Evolutionary conservation across 2,113 vertebrate genomes (phyloP), one percentile per base, ranked within the genome.

Genomic region (Prochilodus magdalenae): DNA sequence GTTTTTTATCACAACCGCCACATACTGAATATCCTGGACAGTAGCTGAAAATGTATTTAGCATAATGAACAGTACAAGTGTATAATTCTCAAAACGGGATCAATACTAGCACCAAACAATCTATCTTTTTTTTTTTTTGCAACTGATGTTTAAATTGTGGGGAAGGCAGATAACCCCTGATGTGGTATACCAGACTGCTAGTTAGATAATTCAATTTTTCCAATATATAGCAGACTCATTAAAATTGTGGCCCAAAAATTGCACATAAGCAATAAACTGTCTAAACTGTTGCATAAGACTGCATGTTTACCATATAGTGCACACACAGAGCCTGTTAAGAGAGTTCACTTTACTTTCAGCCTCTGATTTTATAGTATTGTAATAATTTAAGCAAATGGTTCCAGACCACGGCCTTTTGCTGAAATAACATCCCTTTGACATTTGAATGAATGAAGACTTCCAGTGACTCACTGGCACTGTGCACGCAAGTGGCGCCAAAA

Each of bases 351-450:
- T 62, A 16, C 36, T 30, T 70, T 62, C 18, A 66, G 22, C 47
- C 26, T 4, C 4, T 55, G 24, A 81, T 66, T 30, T 81, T 62
- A 65, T 73, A 66, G 47, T 26, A 16, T 67, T 53, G 27, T 33
- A 72, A 84, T 66, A 27, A 62, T 60, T 47, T 67, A 51, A 57
- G 62, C 63, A 81, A 85, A 75, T 44, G 66, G 66, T 69, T 49
- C 66, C 74, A 66, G 67, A 18, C 63, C 36, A 49, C 26, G 30
- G 67, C 63, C 36, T 44, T 69, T 33, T 75, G 36, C 73, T 70
- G 74, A 75, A 82, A 75, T 66, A 82, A 62, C 44, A 81, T 75
- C 15, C 63, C 65, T 51, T 75, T 75, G 49, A 75, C 79, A 44
- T 67, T 66, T 75, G 30, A 66, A 67, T 67, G 79, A 81, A 67